phyloP scores from a whole-genome alignment of 2,113 vertebrate genomes.

The Seriola rivoliana region DNA sequence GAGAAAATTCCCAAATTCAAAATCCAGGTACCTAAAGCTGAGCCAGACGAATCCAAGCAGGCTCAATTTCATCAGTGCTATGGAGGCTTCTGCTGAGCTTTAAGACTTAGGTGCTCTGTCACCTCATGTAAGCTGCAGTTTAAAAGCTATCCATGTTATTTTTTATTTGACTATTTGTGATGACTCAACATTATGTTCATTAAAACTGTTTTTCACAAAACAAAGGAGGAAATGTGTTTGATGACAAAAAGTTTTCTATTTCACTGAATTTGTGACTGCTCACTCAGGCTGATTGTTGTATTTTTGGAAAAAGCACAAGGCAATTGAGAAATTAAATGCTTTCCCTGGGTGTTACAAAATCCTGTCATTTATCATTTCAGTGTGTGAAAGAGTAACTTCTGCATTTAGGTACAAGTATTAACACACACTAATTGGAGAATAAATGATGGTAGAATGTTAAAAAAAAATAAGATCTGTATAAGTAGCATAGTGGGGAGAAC shows the following conservation, averaged over 20 bases:
- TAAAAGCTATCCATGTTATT: background rate
- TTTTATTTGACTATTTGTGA: too few species aligned
- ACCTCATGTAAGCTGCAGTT: background rate
- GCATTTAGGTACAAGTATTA: background rate
- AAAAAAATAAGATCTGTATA: background rate
- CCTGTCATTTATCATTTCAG: background rate
- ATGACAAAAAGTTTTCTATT: background rate
- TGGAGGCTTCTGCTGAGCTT: background rate
- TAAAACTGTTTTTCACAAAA: background rate
- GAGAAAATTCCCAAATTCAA: background rate
- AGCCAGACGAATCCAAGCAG: background rate
- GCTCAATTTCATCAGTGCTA: background rate
- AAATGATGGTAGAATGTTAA: background rate
- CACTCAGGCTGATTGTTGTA: background rate
- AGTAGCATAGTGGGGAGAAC: background rate
- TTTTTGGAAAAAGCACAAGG: conserved; percentile 22
- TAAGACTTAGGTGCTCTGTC: background rate
- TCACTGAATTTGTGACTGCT: background rate
- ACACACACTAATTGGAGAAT: background rate
- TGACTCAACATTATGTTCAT: too few species aligned
- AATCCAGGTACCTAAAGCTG: background rate
- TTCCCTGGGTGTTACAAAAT: background rate
- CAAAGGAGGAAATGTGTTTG: background rate
- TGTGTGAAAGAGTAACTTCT: conserved; percentile 4
- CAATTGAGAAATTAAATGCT: background rate